Base-by-base conservation (phyloP, 1,140 invertebrate species). In the Potamilus streckersoni region DNA sequence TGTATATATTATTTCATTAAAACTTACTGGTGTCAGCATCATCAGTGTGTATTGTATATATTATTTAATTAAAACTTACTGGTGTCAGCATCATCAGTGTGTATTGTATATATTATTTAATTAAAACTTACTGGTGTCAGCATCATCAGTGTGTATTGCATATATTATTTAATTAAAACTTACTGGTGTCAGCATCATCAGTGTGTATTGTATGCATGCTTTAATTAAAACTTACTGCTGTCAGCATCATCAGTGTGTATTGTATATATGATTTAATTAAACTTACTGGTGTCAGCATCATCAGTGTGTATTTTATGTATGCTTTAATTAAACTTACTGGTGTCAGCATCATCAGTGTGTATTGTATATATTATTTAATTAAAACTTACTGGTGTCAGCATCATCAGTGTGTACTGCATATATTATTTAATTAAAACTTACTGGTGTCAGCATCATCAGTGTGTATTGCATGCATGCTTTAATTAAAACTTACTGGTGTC, bases 211-310 rank as follows among this genome's bases (percentile, higher is more conserved):
- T 23, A 23, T 23, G 23, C 2, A 23, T 23, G 23, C 23, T 23
- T 23, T 23, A 23, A 23, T 2, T 23, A 2, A 23, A 23, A 23
- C 23, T 23, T 85, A 89, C 89, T 76, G 85, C 68, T 1, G 92
- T 88, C n/a, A 98, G 87, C 86, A 94, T 93, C 49, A 96, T 83
- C 16, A 98, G 85, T 0, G 95, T 95, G 85, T 96, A 95, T 15
- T 23, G 23, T 23, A 23, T 23, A 23, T 23, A 23, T 23, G 23
- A 0, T 23, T 23, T 23, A 23, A 23, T 2, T 23, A 23, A 23
- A 23, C 23, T 23, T 85, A 89, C 89, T 76, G 85, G 69, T 1
- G 92, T 88, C n/a, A 98, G 87, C 86, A 94, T 93, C 49, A 96
- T 83, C 16, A 98, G 85, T 0, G 95, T 95, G 85, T 96, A 95